phyloP scores from a whole-genome alignment of 2,113 vertebrate species.

The Hydropotes inermis region DNA sequence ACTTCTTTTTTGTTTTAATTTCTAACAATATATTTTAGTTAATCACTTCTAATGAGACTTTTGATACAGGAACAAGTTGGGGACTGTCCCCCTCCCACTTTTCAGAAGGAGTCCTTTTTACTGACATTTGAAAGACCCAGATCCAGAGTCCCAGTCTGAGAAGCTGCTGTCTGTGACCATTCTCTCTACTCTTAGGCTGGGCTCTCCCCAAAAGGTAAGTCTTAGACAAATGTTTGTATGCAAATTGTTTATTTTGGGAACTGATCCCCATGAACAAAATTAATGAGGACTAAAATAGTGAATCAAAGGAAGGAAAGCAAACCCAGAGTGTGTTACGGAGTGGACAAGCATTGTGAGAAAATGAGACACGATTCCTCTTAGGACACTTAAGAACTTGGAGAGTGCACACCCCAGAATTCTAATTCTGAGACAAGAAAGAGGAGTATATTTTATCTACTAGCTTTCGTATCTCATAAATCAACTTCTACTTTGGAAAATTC shows the following conservation, averaged over 20 bases:
- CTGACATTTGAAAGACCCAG: not conserved
- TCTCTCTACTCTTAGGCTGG: not conserved
- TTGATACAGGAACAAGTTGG: not conserved
- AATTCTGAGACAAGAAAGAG: not conserved
- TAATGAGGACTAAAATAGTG: not conserved
- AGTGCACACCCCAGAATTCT: not conserved
- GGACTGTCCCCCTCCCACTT: not conserved
- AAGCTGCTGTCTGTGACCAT: fast-evolving
- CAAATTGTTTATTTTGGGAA: not conserved
- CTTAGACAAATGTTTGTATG: not conserved
- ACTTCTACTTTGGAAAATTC: not conserved
- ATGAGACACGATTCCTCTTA: not conserved
- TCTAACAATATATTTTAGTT: too few species aligned
- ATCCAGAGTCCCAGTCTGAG: not conserved
- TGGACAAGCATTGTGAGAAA: not conserved
- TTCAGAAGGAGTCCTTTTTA: not conserved
- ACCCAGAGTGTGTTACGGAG: not conserved
- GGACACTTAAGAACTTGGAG: not conserved
- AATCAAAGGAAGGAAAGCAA: not conserved
- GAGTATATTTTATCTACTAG: not conserved
- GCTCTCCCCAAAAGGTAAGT: not conserved
- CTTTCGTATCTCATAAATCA: not conserved
- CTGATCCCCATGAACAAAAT: not conserved
- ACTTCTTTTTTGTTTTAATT: not conserved
- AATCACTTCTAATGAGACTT: not conserved